Evolutionary conservation across 2,113 vertebrate species (phyloP).

Genomic region (Nothocercus julius): DNA sequence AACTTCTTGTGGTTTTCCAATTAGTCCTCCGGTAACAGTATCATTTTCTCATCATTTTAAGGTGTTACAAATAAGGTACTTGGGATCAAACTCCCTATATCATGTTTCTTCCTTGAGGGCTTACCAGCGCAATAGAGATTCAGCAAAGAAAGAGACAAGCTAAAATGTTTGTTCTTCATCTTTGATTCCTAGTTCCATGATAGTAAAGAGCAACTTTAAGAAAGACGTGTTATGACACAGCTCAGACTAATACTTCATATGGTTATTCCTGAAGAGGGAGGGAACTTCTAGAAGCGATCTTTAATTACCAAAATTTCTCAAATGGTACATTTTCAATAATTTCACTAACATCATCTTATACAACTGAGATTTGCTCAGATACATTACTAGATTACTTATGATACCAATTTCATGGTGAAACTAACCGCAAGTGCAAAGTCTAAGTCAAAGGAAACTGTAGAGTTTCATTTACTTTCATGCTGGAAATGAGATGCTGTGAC

Average conservation of each 20-base stretch:
- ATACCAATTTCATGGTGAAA: neutral
- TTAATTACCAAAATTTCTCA: constrained; percentile 65
- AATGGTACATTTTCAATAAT: constrained; percentile 64
- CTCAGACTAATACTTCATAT: neutral
- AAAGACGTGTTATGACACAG: neutral
- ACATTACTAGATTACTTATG: constrained; percentile 11
- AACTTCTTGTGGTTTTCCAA: constrained; percentile 67
- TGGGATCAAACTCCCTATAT: constrained; percentile 58
- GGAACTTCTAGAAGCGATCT: constrained; percentile 30
- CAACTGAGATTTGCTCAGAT: constrained; percentile 53
- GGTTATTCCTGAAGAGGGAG: constrained; percentile 35
- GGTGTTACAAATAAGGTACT: constrained; percentile 54
- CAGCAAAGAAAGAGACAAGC: neutral
- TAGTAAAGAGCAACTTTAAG: neutral
- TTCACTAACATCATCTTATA: constrained; percentile 52
- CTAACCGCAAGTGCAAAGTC: constrained; percentile 38
- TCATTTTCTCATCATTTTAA: constrained; percentile 62
- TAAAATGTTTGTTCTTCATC: neutral
- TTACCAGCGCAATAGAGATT: constrained; percentile 33
- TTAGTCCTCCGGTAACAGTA: constrained; percentile 63
- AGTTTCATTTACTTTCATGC: constrained; percentile 53
- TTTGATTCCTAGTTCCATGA: neutral
- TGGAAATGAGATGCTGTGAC: constrained; percentile 43
- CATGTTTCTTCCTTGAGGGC: constrained; percentile 56
- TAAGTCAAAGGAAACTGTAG: constrained; percentile 33